Percentiles rank a stretch among this genome's conserved stretches.
These are phyloP conservation scores for Vimba vimba DNA, from an alignment of 2,113 vertebrate genomes.

Conservation along the genomic window DNA sequence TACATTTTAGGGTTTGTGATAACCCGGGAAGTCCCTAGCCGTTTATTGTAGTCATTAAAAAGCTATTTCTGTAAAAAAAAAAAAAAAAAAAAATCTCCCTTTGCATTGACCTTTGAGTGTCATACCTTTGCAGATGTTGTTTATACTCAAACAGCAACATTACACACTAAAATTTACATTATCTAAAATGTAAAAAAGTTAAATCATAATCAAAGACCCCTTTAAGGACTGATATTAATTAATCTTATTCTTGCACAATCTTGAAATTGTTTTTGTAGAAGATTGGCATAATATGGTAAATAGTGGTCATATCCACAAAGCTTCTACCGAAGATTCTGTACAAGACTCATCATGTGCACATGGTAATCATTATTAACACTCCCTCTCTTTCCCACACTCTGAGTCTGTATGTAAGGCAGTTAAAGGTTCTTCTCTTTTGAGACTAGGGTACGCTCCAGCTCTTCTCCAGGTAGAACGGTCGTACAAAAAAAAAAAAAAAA, in stretches of 20 bases:
- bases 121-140: too few species aligned
- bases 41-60: too few species aligned
- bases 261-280: neutral
- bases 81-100: too few species aligned
- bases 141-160: too few species aligned
- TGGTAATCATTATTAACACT: conserved; percentile 29
- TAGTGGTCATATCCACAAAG: neutral
- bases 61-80: too few species aligned
- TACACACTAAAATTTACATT: too few species aligned
- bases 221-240: neutral
- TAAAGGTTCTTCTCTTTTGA: conserved; percentile 42
- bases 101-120: too few species aligned
- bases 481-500: conserved; percentile 61
- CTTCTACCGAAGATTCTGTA: neutral
- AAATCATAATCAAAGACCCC: too few species aligned
- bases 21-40: too few species aligned
- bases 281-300: neutral
- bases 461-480: conserved; percentile 49
- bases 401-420: conserved; percentile 13
- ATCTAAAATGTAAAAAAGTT: too few species aligned
- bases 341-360: neutral
- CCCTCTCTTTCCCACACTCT: conserved; percentile 17
- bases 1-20: too few species aligned
- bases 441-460: conserved; percentile 42
- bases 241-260: neutral